Base-by-base conservation (phyloP, 2,888 invertebrate genomes). In the Sinotaia quadrata region DNA sequence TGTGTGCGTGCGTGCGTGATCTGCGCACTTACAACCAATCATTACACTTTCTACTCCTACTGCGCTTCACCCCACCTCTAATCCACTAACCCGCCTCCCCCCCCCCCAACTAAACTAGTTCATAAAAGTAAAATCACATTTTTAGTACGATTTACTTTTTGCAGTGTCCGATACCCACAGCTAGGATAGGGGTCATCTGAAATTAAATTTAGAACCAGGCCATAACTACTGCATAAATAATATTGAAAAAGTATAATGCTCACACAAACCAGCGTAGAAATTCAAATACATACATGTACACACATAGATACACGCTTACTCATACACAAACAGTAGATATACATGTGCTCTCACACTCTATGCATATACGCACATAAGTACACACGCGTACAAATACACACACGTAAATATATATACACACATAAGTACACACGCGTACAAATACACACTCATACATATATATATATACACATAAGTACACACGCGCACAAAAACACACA, bases 401-500 rank as follows among this genome's bases (percentile, higher is more conserved):
- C 49, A 10, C 5, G 5, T 49, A 18, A 21, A 5, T 49, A 49
- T 49, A 5, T 49, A 49, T 49, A 5, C 24, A 49, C 24, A 5
- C 24, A 49, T 49, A 5, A 21, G 24, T 49, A 5, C 24, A 49
- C 24, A 5, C 24, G 24, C 5, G 4, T 49, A 49, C 5, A 5
- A 21, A 49, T 49, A 5, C 24, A 49, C 24, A 5, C 18, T 21
- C 18, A 49, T 24, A 49, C 49, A 49, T 24, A 49, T 18, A 49
- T 18, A 49, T 24, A 49, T 18, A 18, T 18, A 49, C 49, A 49
- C 49, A 49, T 24, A 49, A n/a, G 24, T 24, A 49, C 18, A 49
- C 49, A 49, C 18, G 24, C 49, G 18, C 18, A 18, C 49, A 49
- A n/a, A 49, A n/a, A 49, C 49, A 49, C 49, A 49, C 49, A 49